phyloP scores from a whole-genome alignment of 2,888 invertebrate species.

The Paralinhomoeus sp. region DNA sequence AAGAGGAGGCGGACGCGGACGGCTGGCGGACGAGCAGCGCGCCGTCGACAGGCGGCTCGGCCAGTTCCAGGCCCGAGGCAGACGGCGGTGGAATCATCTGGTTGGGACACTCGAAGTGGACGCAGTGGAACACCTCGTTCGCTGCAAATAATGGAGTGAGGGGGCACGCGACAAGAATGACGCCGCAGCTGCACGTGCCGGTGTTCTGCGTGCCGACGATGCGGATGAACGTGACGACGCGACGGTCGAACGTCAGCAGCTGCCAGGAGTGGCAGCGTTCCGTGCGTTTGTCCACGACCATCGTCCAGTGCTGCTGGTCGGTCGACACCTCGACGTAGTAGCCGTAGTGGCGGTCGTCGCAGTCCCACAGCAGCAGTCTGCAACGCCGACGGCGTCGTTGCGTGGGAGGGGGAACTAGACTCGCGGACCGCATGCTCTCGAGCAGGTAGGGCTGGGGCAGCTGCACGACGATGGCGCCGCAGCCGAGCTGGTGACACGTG shows the following conservation, averaged over 20 bases:
- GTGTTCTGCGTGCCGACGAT: slow-evolving; percentile 91
- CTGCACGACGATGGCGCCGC: slow-evolving; percentile 79
- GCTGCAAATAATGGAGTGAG: neutral
- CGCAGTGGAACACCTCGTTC: slow-evolving; percentile 72
- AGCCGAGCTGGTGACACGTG: slow-evolving; percentile 37
- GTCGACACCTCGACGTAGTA: slow-evolving; percentile 33
- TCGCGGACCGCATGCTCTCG: slow-evolving; percentile 58
- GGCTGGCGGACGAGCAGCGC: no score
- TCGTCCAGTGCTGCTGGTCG: slow-evolving; percentile 31
- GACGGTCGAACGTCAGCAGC: slow-evolving; percentile 53
- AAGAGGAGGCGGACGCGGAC: no score
- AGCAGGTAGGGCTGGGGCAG: slow-evolving; percentile 84
- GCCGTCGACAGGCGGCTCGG: no score
- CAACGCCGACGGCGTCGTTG: no score
- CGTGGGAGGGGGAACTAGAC: no score
- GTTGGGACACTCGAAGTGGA: slow-evolving; percentile 95
- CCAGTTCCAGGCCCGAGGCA: no score
- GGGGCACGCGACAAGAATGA: no score
- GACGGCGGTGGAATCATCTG: no score
- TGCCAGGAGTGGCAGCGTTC: slow-evolving; percentile 76
- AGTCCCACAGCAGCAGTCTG: slow-evolving; percentile 79
- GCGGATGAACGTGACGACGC: slow-evolving; percentile 70
- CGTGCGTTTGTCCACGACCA: slow-evolving; percentile 60
- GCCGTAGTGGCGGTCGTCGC: slow-evolving; percentile 36
- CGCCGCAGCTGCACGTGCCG: no score